These are phyloP conservation scores for Thera obeliscata DNA, from an alignment of 2,888 invertebrate species.

Conservation along the genomic window DNA sequence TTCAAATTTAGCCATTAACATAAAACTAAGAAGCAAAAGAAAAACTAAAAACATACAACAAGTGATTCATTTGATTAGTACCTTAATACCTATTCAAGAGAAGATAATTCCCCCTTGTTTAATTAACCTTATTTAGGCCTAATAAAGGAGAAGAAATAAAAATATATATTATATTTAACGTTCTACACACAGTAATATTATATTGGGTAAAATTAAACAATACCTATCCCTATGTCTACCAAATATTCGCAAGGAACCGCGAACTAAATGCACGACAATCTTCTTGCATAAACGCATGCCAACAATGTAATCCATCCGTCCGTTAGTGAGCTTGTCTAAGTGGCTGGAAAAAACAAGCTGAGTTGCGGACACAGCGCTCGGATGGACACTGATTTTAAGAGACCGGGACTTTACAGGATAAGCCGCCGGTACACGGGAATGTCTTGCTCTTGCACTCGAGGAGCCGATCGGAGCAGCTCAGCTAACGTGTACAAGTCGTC, in stretches of 20 bases:
- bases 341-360: slow-evolving; percentile 37
- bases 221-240: slow-evolving; percentile 55
- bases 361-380: slow-evolving; percentile 43
- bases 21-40: not conserved
- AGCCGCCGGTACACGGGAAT: slow-evolving; percentile 86
- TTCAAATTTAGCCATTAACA: not conserved
- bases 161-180: slow-evolving; percentile 32
- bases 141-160: slow-evolving; percentile 41
- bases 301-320: slow-evolving; percentile 52
- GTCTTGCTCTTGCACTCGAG: slow-evolving; percentile 81
- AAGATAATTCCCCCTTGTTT: slow-evolving; percentile 1
- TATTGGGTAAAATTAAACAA: slow-evolving; percentile 47
- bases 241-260: slow-evolving; percentile 73
- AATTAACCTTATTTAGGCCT: slow-evolving; percentile 57
- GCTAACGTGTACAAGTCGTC: slow-evolving; percentile 86
- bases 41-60: not conserved
- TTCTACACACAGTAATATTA: slow-evolving; percentile 33
- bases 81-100: not conserved
- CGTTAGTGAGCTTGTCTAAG: slow-evolving; percentile 39
- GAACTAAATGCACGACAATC: slow-evolving; percentile 77
- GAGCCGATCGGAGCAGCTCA: slow-evolving; percentile 82
- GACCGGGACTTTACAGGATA: slow-evolving; percentile 77
- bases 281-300: slow-evolving; percentile 55
- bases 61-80: not conserved
- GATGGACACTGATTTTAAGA: slow-evolving; percentile 53